A percentile compares a stretch with the other conserved stretches of the same genome.
phyloP scores from a whole-genome alignment of 2,113 vertebrate species.

The Dolichotis patagonum region DNA sequence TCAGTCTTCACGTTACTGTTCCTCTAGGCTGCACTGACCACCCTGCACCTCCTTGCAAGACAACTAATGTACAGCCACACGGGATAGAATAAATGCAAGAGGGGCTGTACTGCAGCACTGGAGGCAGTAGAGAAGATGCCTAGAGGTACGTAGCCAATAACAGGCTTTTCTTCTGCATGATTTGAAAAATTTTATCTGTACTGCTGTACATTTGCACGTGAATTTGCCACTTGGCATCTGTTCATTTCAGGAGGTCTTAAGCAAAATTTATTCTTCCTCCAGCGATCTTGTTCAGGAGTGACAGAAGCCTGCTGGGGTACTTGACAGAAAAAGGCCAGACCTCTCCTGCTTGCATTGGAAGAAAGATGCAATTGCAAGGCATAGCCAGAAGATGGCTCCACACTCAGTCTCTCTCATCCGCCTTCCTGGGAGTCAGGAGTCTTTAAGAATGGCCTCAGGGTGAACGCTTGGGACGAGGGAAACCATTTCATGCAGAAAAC shows the following conservation, averaged over 20 bases:
- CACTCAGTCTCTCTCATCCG: background rate
- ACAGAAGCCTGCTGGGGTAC: accelerated
- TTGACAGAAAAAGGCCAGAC: background rate
- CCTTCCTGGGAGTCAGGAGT: background rate
- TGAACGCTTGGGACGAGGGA: background rate
- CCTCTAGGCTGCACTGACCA: background rate
- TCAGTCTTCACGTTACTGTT: background rate
- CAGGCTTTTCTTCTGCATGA: background rate
- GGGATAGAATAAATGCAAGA: background rate
- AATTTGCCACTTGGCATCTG: accelerated
- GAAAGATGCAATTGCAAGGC: background rate
- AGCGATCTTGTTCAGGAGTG: background rate
- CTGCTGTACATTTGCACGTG: accelerated
- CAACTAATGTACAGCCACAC: background rate
- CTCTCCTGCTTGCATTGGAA: background rate
- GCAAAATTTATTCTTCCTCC: background rate
- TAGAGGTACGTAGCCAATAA: background rate
- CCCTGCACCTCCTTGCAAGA: background rate
- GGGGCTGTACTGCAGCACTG: background rate
- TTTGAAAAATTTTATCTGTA: background rate
- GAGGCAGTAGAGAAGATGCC: background rate
- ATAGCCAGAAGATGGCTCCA: slow-evolving; percentile 27
- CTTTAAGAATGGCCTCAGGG: background rate
- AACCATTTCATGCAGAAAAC: background rate
- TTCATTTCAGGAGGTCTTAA: background rate